Percentiles rank a stretch among this genome's conserved stretches.
phyloP scores from a whole-genome alignment of 1,140 invertebrate species.

The Pseudoatta argentina region DNA sequence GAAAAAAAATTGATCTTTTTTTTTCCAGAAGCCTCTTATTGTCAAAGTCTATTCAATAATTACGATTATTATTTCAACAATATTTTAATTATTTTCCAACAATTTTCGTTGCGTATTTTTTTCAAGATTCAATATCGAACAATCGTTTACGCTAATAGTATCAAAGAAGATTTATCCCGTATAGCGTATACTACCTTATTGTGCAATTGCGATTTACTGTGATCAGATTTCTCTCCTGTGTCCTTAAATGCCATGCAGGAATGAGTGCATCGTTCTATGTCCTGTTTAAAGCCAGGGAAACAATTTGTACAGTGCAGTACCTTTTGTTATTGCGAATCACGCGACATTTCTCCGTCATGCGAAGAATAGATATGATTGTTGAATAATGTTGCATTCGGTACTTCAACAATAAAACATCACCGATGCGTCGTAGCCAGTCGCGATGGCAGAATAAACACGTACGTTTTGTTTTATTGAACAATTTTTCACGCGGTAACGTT shows the following conservation, averaged over 20 bases:
- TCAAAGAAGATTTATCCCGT: not conserved
- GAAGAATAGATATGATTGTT: slow-evolving; percentile 31
- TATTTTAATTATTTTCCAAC: not conserved
- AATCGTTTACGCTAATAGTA: not conserved
- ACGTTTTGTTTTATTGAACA: not conserved
- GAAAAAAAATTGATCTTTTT: not conserved
- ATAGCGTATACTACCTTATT: not conserved
- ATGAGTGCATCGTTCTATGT: slow-evolving; percentile 29
- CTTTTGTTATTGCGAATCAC: slow-evolving; percentile 41
- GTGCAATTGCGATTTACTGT: slow-evolving; percentile 23
- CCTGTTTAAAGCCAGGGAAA: slow-evolving; percentile 17
- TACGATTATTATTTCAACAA: not conserved
- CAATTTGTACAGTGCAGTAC: slow-evolving; percentile 36
- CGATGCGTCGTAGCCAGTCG: not conserved
- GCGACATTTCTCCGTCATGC: slow-evolving; percentile 31
- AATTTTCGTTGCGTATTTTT: not conserved
- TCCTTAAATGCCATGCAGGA: slow-evolving; percentile 39
- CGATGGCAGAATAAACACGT: slow-evolving; percentile 15
- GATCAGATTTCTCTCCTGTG: slow-evolving; percentile 22
- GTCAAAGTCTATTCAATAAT: not conserved
- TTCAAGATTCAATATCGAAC: slow-evolving; percentile 23
- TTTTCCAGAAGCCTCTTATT: not conserved
- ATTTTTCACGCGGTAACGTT: not conserved
- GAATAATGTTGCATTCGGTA: not conserved
- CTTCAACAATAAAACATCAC: slow-evolving; percentile 24